Conservation (phyloP, 2,797 vertebrate species). For the Rhodeus uyekii region DNA sequence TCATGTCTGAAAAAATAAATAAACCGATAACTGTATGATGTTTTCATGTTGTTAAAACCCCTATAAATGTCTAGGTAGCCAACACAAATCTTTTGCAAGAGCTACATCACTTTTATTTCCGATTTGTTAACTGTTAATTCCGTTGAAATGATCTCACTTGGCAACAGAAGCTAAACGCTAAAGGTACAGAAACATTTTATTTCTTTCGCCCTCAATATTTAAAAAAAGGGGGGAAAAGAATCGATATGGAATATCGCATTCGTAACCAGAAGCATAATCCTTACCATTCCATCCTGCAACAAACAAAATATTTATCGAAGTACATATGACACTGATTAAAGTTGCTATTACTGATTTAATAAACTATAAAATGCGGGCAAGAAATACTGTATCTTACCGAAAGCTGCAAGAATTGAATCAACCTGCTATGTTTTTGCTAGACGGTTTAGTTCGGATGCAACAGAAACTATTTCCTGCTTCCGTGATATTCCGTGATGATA, state of each 20-base stretch:
- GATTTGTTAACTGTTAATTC: no score
- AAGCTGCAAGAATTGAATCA: background rate
- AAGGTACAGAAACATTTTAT: no score
- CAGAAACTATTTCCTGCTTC: slow-evolving; percentile 47
- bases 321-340: background rate
- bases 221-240: no score
- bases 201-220: no score
- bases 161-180: background rate
- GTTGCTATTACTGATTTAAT: background rate
- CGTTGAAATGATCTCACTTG: background rate
- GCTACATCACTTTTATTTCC: background rate
- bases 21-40: background rate
- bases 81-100: background rate
- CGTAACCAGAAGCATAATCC: background rate
- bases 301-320: no score
- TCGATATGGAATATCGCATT: background rate
- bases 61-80: background rate
- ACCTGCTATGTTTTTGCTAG: background rate
- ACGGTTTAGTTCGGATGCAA: slow-evolving; percentile 22
- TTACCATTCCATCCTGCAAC: background rate
- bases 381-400: slow-evolving; percentile 45
- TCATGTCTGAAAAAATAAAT: background rate
- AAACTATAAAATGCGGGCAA: background rate
- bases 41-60: background rate
- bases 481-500: slow-evolving; percentile 36